Evolutionary conservation across 2,113 vertebrate genomes (phyloP), one percentile per base, ranked within the genome.

Genomic region (Sebastes fasciatus): DNA sequence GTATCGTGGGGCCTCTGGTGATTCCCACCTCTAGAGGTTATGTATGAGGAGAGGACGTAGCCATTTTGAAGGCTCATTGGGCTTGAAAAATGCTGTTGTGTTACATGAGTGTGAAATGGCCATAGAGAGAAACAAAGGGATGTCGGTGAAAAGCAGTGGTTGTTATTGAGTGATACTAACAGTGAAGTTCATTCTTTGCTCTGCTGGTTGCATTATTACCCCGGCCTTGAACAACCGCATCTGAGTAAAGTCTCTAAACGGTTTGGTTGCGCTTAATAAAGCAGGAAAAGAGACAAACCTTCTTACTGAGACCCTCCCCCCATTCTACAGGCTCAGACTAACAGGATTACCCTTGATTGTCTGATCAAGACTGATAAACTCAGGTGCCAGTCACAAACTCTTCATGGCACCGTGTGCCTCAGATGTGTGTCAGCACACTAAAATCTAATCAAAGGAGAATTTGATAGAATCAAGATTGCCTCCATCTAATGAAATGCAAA

Each of bases 361-460:
- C 77, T 90, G 92, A 94, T 94, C 92, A 85, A 64, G 83, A 84
- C 86, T 74, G 92, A 94, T 94, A 93, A 93, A 92, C 84, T 82
- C 84, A 92, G 90, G 92, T 93, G 92, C 85, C 92, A 93, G 84
- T 93, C 92, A 92, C 85, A 88, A 83, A 91, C 84, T 89, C 89
- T 91, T 73, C 63, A 64, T 80, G 84, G 85, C 87, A 77, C 69
- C 52, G 65, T 45, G 84, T 21, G 87, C 77, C 90, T 92, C 88
- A 90, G 91, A 93, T 92, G 93, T 91, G 90, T 92, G 93, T 89
- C 92, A 86, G 84, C 92, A 84, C 86, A 75, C 86, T 70, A 61
- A 92, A 92, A 94, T 94, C 86, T 92, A 92, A 95, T 94, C 92
- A 94, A 86, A 90, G 78, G 82, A 86, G 89, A 91, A 88, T 92